Evolutionary conservation across 2,113 vertebrate species (phyloP), one percentile per base, ranked within the genome.

Genomic region (Ceyx cyanopectus): DNA sequence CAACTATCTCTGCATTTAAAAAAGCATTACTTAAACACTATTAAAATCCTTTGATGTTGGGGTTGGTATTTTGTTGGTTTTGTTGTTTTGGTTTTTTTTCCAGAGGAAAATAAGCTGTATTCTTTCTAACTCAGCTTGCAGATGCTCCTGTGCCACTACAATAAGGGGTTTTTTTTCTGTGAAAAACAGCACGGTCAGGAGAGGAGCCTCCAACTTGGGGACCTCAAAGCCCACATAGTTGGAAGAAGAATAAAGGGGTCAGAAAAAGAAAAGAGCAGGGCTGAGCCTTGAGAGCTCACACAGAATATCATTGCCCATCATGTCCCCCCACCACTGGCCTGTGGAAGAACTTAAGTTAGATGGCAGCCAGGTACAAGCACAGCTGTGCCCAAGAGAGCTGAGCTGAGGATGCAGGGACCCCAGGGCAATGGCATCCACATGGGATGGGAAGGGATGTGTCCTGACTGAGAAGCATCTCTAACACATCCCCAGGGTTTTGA

Each of bases 1-100:
- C 85, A 97, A 97, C 84, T 85, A 89, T 94, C 83, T 90, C 56
- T 2, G 22, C 85, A 87, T 96, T 95, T 92, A 60, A 93, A 90
- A 95, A 92, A 69, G 68, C 88, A 89, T 92, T 93, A 89, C 63
- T 84, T 94, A 94, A 94, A 97, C 92, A 89, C 68, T 92, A 92
- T 93, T 87, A 94, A 85, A 93, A 73, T 82, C 53, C 72, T 93
- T 92, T 85, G 40, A 92, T 94, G 66, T 60, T 60, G 32, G 16
- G 3, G 0, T 5, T 9, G 45, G 27, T 69, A 9, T 37, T 37
- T 37, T 37, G 37, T 37, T 37, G 37, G 37, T 37, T 37, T 37
- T 37, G 37, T 37, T 37, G 37, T 10, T 10, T 37, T 37, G 19
- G 27, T 20, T 73, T 83, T 80, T 87, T 85, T 62, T 45, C 2